Evolutionary conservation across 2,113 vertebrate species (phyloP).

Genomic region (Catharus minimus): DNA sequence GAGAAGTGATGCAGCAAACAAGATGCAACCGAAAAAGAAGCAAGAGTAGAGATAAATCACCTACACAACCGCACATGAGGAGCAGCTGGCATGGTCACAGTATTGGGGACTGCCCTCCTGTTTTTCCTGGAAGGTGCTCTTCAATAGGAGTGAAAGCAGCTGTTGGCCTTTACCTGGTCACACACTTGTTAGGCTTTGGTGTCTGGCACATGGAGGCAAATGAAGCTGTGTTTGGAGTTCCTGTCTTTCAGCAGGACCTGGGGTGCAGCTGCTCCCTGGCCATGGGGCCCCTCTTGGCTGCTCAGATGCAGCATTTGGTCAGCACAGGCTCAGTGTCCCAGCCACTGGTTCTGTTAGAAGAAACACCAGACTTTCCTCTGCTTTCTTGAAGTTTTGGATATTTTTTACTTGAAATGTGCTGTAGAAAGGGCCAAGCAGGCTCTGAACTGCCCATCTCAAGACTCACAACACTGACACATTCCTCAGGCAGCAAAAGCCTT

Average conservation of each 20-base stretch:
- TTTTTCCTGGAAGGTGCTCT: not conserved
- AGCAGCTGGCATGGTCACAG: not conserved
- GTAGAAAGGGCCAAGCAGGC: not conserved
- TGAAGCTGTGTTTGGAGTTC: not conserved
- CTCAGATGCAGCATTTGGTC: accelerated
- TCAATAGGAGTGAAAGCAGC: not conserved
- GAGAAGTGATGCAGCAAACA: not conserved
- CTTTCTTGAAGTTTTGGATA: not conserved
- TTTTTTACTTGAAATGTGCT: not conserved
- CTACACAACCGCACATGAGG: not conserved
- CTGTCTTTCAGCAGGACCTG: not conserved
- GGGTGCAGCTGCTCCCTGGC: not conserved
- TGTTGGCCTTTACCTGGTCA: not conserved
- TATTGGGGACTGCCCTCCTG: accelerated
- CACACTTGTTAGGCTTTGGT: not conserved
- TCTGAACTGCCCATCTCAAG: not conserved
- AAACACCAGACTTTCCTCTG: not conserved
- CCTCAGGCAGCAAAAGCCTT: not conserved
- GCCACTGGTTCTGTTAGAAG: not conserved
- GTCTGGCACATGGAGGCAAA: not conserved
- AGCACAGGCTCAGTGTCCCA: not conserved
- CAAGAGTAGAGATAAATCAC: not conserved
- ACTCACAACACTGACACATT: accelerated
- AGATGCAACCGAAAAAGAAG: not conserved
- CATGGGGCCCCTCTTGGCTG: not conserved